These are phyloP conservation scores for Drosophila truncata DNA, from an alignment of 1,140 invertebrate genomes.

Conservation along the genomic window DNA sequence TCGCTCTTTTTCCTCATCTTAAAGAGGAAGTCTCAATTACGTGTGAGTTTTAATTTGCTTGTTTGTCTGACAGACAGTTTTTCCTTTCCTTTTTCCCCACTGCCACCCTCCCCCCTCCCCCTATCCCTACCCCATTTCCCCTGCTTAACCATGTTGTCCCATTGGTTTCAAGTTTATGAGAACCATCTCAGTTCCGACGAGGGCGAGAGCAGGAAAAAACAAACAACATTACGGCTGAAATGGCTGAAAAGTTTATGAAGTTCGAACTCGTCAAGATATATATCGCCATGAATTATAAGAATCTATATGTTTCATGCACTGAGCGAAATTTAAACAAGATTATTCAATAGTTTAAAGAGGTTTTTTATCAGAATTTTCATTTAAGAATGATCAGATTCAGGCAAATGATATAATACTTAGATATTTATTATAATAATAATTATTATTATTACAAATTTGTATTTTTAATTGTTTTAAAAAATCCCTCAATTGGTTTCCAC, in stretches of 20 bases:
- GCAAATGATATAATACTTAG: too few species aligned
- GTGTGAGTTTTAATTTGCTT: conserved; percentile 58
- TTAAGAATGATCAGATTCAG: not conserved
- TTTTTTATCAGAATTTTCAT: too few species aligned
- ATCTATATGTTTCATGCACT: conserved; percentile 15
- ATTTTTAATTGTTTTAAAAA: not conserved
- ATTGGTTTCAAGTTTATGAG: conserved; percentile 51
- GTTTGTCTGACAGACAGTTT: conserved; percentile 63
- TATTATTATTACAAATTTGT: not conserved
- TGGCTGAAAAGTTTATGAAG: conserved; percentile 57
- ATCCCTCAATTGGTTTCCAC: not conserved
- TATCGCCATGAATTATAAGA: conserved; percentile 35
- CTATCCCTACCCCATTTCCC: not conserved
- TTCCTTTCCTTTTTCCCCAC: conserved; percentile 13
- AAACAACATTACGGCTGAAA: conserved; percentile 26
- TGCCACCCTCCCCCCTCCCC: not conserved
- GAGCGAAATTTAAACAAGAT: not conserved
- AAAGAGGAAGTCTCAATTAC: conserved; percentile 80
- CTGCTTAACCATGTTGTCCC: conserved; percentile 1
- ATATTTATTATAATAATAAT: too few species aligned
- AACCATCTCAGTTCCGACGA: conserved; percentile 14
- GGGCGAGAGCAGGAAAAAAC: conserved; percentile 14
- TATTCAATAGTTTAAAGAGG: not conserved
- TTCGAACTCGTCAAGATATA: conserved; percentile 37
- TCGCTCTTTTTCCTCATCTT: conserved; percentile 20